A percentile compares a stretch with the other conserved stretches of the same genome.
These are phyloP conservation scores for Lymantria dispar DNA, from an alignment of 2,888 invertebrate species.

Conservation along the genomic window DNA sequence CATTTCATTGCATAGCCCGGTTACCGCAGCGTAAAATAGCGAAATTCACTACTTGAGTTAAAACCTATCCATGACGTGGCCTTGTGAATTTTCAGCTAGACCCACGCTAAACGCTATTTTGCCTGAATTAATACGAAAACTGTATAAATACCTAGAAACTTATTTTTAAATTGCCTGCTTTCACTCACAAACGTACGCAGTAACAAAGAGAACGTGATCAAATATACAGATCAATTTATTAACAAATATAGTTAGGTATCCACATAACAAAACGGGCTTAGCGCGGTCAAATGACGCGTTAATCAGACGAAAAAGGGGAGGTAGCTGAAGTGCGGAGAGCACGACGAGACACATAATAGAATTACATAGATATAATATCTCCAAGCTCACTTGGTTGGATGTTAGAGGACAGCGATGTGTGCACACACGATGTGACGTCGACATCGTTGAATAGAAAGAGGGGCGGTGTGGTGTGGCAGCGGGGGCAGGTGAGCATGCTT, in stretches of 20 bases:
- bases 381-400: constrained; percentile 54
- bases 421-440: constrained; percentile 44
- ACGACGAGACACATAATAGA: constrained; percentile 76
- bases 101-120: too few relatives aligned
- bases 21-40: too few relatives aligned
- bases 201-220: constrained; percentile 50
- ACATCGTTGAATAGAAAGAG: constrained; percentile 41
- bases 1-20: too few relatives aligned
- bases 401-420: constrained; percentile 53
- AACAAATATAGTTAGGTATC: constrained; percentile 49
- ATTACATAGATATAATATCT: constrained; percentile 71
- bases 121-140: too few relatives aligned
- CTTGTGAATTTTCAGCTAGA: too few relatives aligned
- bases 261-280: constrained; percentile 65
- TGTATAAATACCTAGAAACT: too few relatives aligned
- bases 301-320: constrained; percentile 60
- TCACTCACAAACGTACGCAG: constrained; percentile 36
- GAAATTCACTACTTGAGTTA: too few relatives aligned
- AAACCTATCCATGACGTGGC: too few relatives aligned
- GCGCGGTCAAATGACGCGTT: constrained; percentile 70
- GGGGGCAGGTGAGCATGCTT: constrained; percentile 58
- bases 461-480: constrained; percentile 44
- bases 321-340: constrained; percentile 45
- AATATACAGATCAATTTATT: constrained; percentile 64
- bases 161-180: constrained; percentile 5